Conservation (phyloP, 2,113 vertebrate species). For the Trinectes maculatus region DNA sequence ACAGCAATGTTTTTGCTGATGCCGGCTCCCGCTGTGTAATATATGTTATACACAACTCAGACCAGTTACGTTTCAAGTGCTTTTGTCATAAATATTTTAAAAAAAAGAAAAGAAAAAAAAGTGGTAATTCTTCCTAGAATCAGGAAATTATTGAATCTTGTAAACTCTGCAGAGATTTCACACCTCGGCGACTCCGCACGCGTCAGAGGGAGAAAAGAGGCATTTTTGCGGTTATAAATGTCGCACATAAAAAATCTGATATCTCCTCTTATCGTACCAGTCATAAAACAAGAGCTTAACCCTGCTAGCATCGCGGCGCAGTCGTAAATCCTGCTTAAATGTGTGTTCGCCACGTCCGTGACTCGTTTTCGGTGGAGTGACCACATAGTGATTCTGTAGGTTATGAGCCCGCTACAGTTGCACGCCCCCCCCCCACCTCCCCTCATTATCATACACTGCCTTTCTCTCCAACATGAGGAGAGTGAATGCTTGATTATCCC, state of each 20-base stretch:
- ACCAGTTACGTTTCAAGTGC: constrained; percentile 44
- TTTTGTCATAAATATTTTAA: constrained; percentile 66
- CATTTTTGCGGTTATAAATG: constrained; percentile 67
- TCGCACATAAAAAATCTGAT: constrained; percentile 68
- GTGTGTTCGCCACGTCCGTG: constrained; percentile 41
- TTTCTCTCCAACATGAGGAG: constrained; percentile 65
- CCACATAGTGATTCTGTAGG: constrained; percentile 54
- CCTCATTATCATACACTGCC: constrained; percentile 68
- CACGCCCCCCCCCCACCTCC: constrained; percentile 26
- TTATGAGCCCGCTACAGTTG: constrained; percentile 58
- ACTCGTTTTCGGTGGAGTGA: constrained; percentile 65
- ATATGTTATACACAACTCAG: constrained; percentile 35
- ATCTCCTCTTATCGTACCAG: constrained; percentile 66
- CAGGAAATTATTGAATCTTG: constrained; percentile 33
- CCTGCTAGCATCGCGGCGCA: constrained; percentile 42
- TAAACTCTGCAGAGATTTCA: constrained; percentile 62
- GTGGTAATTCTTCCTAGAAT: constrained; percentile 36
- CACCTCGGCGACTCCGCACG: constrained; percentile 36
- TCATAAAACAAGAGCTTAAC: constrained; percentile 76
- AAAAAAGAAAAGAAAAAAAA: too few species aligned
- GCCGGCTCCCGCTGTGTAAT: constrained; percentile 14
- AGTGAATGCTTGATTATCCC: constrained; percentile 79
- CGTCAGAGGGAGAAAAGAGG: constrained; percentile 45
- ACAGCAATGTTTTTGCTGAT: constrained; percentile 49
- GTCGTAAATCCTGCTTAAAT: constrained; percentile 75